Percentiles rank a stretch among this genome's conserved stretches.
Conservation (phyloP, 2,888 invertebrate genomes). For the Agrochola litura region DNA sequence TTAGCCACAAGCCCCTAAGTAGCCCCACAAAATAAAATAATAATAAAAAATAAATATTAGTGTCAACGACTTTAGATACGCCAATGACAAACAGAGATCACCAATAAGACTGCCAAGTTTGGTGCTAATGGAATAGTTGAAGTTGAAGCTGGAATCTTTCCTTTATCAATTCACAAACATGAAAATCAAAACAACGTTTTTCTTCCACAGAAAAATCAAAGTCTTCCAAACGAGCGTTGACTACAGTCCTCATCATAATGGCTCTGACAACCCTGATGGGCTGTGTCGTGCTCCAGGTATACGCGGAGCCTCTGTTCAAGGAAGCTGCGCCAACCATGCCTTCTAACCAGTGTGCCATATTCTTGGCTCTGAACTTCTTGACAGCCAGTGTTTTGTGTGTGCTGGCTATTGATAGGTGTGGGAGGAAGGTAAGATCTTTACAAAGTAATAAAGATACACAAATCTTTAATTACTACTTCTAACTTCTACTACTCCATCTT, state of each 20-base stretch:
- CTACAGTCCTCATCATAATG: conserved; percentile 74
- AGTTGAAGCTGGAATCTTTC: neutral
- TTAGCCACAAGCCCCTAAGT: no score
- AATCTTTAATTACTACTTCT: no score
- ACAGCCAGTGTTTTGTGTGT: conserved; percentile 78
- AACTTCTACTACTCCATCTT: no score
- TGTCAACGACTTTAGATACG: no score
- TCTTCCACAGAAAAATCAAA: conserved; percentile 73
- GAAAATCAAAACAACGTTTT: neutral
- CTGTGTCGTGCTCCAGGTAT: conserved; percentile 83
- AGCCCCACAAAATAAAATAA: no score
- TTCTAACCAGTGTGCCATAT: conserved; percentile 82
- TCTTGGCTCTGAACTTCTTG: conserved; percentile 80
- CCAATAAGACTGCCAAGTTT: neutral
- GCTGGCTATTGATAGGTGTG: conserved; percentile 78
- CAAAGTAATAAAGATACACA: no score
- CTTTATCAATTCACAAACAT: neutral
- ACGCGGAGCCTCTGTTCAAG: conserved; percentile 83
- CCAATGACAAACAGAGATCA: neutral
- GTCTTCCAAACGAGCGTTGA: conserved; percentile 75
- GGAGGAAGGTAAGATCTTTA: conserved; percentile 80
- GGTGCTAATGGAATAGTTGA: neutral
- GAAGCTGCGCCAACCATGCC: conserved; percentile 84
- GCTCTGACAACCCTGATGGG: conserved; percentile 82
- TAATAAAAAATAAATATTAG: no score